These are phyloP conservation scores for Spinibarbus caldwelli DNA, from an alignment of 2,797 vertebrate genomes.

Conservation along the genomic window DNA sequence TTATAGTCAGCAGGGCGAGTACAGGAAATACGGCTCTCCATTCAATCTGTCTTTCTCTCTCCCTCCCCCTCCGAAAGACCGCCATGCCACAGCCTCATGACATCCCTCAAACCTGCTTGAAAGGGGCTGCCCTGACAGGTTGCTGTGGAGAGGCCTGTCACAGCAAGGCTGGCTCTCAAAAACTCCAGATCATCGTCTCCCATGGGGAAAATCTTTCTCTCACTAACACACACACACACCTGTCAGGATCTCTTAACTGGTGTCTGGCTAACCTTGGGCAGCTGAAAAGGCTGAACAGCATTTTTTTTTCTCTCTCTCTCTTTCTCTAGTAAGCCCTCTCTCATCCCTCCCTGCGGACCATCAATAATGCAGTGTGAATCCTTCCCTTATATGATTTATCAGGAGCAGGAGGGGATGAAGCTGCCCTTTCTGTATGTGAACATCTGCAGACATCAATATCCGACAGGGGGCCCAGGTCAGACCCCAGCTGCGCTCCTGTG, in stretches of 20 bases:
- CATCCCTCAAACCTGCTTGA: slow-evolving; percentile 51
- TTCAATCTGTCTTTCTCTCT: slow-evolving; percentile 18
- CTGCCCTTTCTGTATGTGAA: slow-evolving; percentile 74
- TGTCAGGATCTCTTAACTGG: slow-evolving; percentile 45
- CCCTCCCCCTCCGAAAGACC: slow-evolving; percentile 36
- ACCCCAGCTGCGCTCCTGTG: slow-evolving; percentile 58
- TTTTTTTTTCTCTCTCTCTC: slow-evolving; percentile 31
- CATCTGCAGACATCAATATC: slow-evolving; percentile 78
- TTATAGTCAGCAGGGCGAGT: slow-evolving; percentile 55
- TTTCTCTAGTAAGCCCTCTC: slow-evolving; percentile 66
- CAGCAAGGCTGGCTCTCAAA: slow-evolving; percentile 46
- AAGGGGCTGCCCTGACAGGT: slow-evolving; percentile 51
- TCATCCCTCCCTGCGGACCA: slow-evolving; percentile 72
- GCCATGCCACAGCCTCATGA: slow-evolving; percentile 47
- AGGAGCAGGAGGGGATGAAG: slow-evolving; percentile 58
- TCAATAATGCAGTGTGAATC: slow-evolving; percentile 75
- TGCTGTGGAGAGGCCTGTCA: slow-evolving; percentile 46
- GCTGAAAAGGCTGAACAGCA: slow-evolving; percentile 43
- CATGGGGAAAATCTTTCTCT: slow-evolving; percentile 31
- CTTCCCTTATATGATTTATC: slow-evolving; percentile 72
- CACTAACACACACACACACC: slow-evolving; percentile 14
- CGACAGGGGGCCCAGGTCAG: slow-evolving; percentile 63
- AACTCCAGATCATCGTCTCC: slow-evolving; percentile 50
- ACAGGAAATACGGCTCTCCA: slow-evolving; percentile 37
- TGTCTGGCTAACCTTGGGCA: slow-evolving; percentile 43